Evolutionary conservation across 2,797 vertebrate species (phyloP), one percentile per base, ranked within the genome.

Genomic region (Danio choprae): DNA sequence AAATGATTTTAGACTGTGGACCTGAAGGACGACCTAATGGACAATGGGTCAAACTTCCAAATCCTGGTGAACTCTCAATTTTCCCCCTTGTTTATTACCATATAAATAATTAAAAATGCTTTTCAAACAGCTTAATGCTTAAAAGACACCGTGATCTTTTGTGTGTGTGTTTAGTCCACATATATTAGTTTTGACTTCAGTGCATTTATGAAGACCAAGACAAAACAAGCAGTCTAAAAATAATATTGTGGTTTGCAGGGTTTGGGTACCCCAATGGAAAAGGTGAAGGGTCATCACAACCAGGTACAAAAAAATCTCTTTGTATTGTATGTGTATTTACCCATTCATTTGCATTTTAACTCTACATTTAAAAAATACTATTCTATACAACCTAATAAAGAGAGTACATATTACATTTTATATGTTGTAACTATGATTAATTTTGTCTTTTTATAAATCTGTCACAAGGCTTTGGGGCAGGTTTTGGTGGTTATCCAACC

Each of bases 211-310:
- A 48, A 36, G 22, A 50, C 8, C 2, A 16, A n/a, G 15, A 3
- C 36, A 38, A 18, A 43, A 15, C 41, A 41, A 55, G 4, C 44
- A 50, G 36, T 51, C 44, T 50, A 22, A 63, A 67, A 36, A 9
- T 13, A 44, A 20, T 43, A 46, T 36, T 77, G 2, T 77, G 40
- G 0, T 56, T 58, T 78, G 40, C 51, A 77, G 74, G 63, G 40
- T 41, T 79, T 18, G 89, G 85, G 8, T 84, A 81, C 81, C 51
- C 83, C 74, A 91, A 91, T 43, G 85, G 77, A 78, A 85, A 79
- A 38, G 86, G 84, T 43, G 55, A 59, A 18, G 88, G 89, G 74
- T 18, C 83, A 55, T 86, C 86, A 76, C 89, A 88, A 88, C 81
- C 88, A 89, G 86, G 90, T 91, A 65, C 36, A 5, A 4, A 16